Evolutionary conservation across 2,888 invertebrate genomes (phyloP).

Genomic region (Ophraella communa): DNA sequence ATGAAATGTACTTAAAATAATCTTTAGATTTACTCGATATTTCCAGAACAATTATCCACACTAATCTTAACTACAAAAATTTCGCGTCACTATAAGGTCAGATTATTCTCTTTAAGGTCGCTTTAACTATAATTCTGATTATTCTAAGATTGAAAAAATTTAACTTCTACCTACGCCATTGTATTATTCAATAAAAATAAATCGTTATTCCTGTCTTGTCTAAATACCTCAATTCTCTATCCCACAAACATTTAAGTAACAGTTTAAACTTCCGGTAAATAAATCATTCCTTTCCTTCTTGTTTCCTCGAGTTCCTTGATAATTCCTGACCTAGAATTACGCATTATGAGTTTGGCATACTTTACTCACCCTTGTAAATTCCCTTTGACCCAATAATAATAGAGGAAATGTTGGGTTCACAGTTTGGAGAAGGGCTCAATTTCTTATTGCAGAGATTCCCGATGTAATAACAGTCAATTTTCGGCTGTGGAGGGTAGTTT

Average conservation of each 20-base stretch:
- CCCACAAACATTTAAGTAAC: neutral
- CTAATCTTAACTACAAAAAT: too few relatives aligned
- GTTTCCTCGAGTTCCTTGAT: slow-evolving; percentile 27
- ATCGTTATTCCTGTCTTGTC: neutral
- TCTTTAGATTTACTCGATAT: too few relatives aligned
- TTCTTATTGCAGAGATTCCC: neutral
- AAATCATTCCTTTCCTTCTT: slow-evolving; percentile 16
- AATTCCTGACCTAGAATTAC: slow-evolving; percentile 36
- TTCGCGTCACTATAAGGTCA: too few relatives aligned
- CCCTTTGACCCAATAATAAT: slow-evolving; percentile 31
- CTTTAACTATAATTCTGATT: too few relatives aligned
- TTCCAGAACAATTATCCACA: too few relatives aligned
- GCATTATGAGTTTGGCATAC: slow-evolving; percentile 41
- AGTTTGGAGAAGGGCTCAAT: neutral
- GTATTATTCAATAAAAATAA: neutral
- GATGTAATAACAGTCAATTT: neutral
- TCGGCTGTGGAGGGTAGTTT: neutral
- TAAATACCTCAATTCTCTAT: neutral
- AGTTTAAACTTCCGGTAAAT: neutral
- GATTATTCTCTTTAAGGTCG: too few relatives aligned
- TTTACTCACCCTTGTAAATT: slow-evolving; percentile 38
- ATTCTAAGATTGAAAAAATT: neutral
- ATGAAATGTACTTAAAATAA: too few relatives aligned
- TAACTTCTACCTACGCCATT: neutral
- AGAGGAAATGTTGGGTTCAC: slow-evolving; percentile 13